Base-by-base conservation (phyloP, 53 echinoderm and acorn worm species). In the Luidia sarsii region DNA sequence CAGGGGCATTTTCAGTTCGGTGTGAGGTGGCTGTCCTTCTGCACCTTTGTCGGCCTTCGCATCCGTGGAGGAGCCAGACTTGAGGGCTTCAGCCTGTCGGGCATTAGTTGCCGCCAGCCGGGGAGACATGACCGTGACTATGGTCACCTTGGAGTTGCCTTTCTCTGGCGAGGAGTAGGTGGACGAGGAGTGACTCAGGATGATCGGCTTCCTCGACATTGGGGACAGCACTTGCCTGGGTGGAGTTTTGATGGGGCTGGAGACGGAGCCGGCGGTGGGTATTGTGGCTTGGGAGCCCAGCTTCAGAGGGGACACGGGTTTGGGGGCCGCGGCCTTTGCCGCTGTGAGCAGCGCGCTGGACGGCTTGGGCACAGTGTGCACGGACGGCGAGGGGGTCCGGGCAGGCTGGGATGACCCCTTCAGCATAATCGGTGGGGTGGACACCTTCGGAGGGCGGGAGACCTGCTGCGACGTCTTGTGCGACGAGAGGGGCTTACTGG, bases 121-220 rank as follows among this genome's bases (percentile, higher is more conserved):
- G 19, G 85, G 86, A 35, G 75, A 54, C 64, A 71, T 33, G 13
- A 82, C 62, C 0, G 86, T 80, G 0, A 82, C 91, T 61, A 90
- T 82, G 25, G 94, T 91, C 21, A 91, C 86, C 63, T 94, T 94
- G 22, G 88, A 85, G 61, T 81, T 84, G 6, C 90, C 94, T 79
- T 90, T 95, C 46, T 95, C 92, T 35, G 95, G 92, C 39, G 95
- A 95, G 25, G 87, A 83, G 31, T 87, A 88, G 7, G 87, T 87
- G 33, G 91, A 89, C 24, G 86, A 82, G 20, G 92, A 90, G 33
- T 79, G 90, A 73, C 95, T 95, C 32, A 95, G 53, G 33, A 95
- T 95, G 55, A 92, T 90, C 10, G 95, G 95, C 45, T 69, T 88
- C 29, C 90, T 71, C 21, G 87, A 75, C 37, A 84, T 65, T 50